phyloP scores from a whole-genome alignment of 2,797 vertebrate genomes.

The Columba guinea region DNA sequence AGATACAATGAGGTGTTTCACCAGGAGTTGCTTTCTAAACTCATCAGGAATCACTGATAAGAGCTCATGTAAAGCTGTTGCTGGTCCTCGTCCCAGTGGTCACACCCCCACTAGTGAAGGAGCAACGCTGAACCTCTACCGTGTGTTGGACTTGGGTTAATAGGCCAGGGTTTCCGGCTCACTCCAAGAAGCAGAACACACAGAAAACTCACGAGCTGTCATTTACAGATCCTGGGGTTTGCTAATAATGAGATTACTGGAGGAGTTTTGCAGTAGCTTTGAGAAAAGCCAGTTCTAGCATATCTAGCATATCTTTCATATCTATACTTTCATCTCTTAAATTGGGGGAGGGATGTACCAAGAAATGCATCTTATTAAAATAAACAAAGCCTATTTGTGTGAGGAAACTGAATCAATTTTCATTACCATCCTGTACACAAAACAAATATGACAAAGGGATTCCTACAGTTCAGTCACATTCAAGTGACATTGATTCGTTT shows the following conservation, averaged over 20 bases:
- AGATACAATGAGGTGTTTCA: no score
- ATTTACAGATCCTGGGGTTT: background rate
- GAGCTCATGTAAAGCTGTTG: no score
- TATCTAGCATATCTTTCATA: background rate
- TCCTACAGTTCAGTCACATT: background rate
- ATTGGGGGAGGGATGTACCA: background rate
- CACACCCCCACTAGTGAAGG: no score
- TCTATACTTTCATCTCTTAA: background rate
- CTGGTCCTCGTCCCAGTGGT: no score
- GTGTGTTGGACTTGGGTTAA: no score
- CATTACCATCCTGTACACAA: conserved; percentile 28
- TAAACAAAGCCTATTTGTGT: background rate
- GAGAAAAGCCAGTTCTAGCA: background rate
- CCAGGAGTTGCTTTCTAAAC: no score
- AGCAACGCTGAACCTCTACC: no score
- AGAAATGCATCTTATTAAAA: background rate
- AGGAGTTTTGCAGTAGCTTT: background rate
- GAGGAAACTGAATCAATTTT: conserved; percentile 56
- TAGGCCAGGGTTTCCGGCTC: no score
- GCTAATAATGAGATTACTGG: background rate
- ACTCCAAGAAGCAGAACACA: no score
- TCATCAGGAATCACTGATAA: no score
- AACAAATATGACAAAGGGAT: conserved; percentile 22
- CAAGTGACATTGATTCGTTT: background rate
- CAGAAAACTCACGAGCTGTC: background rate